Percentiles rank a stretch among this genome's conserved stretches.
Evolutionary conservation across 1,140 invertebrate species (phyloP).

Genomic region (Argopecten irradians): DNA sequence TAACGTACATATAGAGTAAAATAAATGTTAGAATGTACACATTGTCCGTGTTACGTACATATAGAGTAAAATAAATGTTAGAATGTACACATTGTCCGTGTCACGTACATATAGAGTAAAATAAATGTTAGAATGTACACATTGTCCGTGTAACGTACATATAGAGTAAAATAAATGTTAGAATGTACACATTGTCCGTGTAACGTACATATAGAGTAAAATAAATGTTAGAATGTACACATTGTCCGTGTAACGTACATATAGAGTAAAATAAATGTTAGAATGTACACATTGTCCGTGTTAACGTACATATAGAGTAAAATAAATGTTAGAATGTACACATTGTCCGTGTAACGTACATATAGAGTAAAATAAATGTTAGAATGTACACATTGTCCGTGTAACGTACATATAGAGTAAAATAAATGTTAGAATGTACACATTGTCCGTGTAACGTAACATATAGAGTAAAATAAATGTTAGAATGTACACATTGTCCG

Average conservation of each 20-base stretch:
- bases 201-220: background rate
- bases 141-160: background rate
- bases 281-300: background rate
- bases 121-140: conserved; percentile 12
- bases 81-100: background rate
- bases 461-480: background rate
- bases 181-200: background rate
- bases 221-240: conserved; percentile 12
- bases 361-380: background rate
- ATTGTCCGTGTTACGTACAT: background rate
- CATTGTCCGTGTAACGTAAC: background rate
- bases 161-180: background rate
- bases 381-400: background rate
- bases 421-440: conserved; percentile 23
- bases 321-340: conserved; percentile 23
- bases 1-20: background rate
- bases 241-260: background rate
- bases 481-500: background rate
- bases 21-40: conserved; percentile 12
- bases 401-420: background rate
- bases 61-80: background rate
- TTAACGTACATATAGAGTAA: background rate
- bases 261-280: background rate
- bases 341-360: background rate
- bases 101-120: background rate